Percentiles rank a stretch among this genome's conserved stretches.
Conservation (phyloP, 2,113 vertebrate genomes). For the Charadrius vociferus region DNA sequence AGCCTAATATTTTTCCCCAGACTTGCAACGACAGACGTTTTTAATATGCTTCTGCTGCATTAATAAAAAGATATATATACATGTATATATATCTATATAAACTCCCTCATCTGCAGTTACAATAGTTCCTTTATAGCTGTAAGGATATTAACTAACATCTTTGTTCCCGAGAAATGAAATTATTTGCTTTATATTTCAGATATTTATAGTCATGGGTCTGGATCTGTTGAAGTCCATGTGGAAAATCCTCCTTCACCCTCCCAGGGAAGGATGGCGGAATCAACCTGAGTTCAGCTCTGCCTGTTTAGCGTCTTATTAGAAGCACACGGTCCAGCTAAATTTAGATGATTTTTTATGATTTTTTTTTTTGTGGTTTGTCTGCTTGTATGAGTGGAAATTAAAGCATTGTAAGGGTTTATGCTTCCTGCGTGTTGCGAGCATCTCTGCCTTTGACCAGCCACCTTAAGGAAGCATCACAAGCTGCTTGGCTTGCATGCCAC, state of each 20-base stretch:
- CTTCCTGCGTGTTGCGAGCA: not conserved
- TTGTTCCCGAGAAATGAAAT: not conserved
- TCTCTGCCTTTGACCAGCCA: not conserved
- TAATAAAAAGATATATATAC: not conserved
- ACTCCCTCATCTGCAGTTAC: not conserved
- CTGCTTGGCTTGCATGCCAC: not conserved
- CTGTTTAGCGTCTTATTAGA: not conserved
- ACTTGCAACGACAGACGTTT: not conserved
- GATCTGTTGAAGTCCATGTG: not conserved
- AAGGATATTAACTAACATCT: not conserved
- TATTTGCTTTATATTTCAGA: not conserved
- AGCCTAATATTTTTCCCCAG: not conserved
- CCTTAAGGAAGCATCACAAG: not conserved
- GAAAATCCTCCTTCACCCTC: not conserved
- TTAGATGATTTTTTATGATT: not conserved
- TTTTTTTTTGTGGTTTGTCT: not conserved
- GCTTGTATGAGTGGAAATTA: not conserved
- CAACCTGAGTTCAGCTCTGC: not conserved
- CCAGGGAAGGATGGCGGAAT: not conserved
- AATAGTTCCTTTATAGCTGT: not conserved
- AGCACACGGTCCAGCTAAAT: not conserved
- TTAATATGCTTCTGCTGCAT: slow-evolving; percentile 19
- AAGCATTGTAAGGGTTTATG: not conserved
- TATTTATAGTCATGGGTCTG: not conserved
- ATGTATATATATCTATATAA: not conserved